A percentile compares a stretch with the other conserved stretches of the same genome.
Conservation (phyloP, 2,888 invertebrate species). For the Erebia palarica region DNA sequence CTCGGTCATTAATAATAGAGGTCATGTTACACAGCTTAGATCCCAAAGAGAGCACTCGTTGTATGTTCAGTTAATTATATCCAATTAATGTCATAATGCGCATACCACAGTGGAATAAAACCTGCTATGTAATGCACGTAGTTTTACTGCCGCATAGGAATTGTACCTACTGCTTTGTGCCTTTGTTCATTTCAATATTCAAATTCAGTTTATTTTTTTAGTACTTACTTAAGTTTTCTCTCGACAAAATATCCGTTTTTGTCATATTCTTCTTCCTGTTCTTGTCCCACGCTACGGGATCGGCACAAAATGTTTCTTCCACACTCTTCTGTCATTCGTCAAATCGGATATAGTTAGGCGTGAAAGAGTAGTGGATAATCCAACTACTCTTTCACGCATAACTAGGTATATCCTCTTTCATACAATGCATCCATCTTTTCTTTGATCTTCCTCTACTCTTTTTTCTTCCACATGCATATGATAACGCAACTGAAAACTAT, state of each 20-base stretch:
- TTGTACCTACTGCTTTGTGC: background rate
- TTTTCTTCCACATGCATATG: too few relatives aligned
- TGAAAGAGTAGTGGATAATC: too few relatives aligned
- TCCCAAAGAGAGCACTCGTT: background rate
- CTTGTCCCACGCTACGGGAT: background rate
- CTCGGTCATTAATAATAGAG: too few relatives aligned
- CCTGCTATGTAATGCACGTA: constrained; percentile 3
- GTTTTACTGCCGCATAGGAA: background rate
- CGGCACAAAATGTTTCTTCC: too few relatives aligned
- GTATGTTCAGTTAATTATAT: background rate
- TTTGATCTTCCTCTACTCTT: too few relatives aligned
- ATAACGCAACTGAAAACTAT: too few relatives aligned
- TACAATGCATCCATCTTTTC: too few relatives aligned
- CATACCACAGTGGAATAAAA: constrained; percentile 7
- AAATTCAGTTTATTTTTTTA: too few relatives aligned
- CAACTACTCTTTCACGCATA: too few relatives aligned
- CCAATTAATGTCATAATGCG: constrained; percentile 10
- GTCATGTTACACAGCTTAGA: background rate
- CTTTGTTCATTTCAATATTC: background rate
- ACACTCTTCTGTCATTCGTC: too few relatives aligned
- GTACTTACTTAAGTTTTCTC: background rate
- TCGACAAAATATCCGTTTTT: background rate
- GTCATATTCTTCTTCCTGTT: background rate
- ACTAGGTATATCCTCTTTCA: too few relatives aligned
- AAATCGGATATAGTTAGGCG: too few relatives aligned